Percentiles rank a stretch among this genome's conserved stretches.
Evolutionary conservation across 2,113 vertebrate species (phyloP).

Genomic region (Siphamia tubifer): DNA sequence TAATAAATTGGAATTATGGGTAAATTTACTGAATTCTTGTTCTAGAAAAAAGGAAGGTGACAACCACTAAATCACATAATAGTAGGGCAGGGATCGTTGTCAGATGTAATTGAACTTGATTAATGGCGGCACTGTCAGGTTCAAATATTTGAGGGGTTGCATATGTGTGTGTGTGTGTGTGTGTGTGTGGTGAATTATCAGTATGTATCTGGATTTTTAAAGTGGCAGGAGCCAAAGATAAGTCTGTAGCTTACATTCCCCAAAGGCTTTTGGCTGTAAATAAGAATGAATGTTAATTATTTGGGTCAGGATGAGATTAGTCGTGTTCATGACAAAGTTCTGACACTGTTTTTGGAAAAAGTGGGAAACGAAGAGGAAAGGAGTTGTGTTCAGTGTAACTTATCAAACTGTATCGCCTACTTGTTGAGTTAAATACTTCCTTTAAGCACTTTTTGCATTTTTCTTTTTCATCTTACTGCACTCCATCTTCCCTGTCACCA

Average conservation of each 20-base stretch:
- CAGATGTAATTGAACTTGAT: not conserved
- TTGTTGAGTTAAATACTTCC: too few relatives aligned
- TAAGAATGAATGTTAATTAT: not conserved
- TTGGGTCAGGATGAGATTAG: constrained; percentile 15
- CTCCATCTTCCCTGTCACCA: not conserved
- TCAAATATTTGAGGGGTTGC: not conserved
- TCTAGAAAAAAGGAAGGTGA: not conserved
- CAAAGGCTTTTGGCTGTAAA: not conserved
- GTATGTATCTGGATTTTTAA: not conserved
- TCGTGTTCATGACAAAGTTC: not conserved
- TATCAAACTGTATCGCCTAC: too few relatives aligned
- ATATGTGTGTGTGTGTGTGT: not conserved
- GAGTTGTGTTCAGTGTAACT: constrained; percentile 1
- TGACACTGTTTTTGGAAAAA: constrained; percentile 20
- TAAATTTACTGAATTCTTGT: not conserved
- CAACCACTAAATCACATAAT: not conserved
- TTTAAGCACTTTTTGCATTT: too few relatives aligned
- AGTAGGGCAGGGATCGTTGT: not conserved
- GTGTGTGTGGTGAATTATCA: not conserved
- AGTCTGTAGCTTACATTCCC: not conserved
- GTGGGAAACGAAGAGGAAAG: not conserved
- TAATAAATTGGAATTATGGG: not conserved
- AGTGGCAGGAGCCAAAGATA: not conserved
- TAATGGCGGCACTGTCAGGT: not conserved
- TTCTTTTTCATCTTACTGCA: not conserved